A percentile compares a stretch with the other conserved stretches of the same genome.
Conservation (phyloP, 1,140 invertebrate genomes). For the Epicauta chinensis region DNA sequence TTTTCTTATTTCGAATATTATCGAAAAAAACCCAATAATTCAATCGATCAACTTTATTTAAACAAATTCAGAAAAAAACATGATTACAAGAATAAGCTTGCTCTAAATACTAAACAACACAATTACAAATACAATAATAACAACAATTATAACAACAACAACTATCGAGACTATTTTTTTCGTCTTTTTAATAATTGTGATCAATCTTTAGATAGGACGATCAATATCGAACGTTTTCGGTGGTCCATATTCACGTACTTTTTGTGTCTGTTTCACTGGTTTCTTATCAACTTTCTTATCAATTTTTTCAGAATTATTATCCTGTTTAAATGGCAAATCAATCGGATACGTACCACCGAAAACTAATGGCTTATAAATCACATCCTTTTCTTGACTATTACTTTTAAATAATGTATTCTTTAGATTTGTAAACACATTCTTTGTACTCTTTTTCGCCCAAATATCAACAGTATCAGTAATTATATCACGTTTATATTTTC, state of each 20-base stretch:
- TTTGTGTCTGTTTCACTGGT: conserved; percentile 15
- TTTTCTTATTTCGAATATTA: no score
- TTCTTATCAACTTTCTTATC: conserved; percentile 15
- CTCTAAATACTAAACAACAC: no score
- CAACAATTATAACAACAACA: not conserved
- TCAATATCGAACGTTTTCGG: conserved; percentile 59
- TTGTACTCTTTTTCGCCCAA: conserved; percentile 44
- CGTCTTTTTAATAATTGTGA: no score
- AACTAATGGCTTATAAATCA: conserved; percentile 56
- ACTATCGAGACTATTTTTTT: no score
- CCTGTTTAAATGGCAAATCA: conserved; percentile 51
- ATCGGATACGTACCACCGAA: conserved; percentile 79
- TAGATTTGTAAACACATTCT: conserved; percentile 37
- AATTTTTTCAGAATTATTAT: conserved; percentile 2
- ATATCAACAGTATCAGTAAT: conserved; percentile 57
- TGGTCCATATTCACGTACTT: conserved; percentile 42
- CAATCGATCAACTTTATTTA: no score
- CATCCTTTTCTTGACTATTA: conserved; percentile 23
- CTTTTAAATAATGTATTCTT: conserved; percentile 38
- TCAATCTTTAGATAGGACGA: conserved; percentile 44
- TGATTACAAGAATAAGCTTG: no score
- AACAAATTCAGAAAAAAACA: no score
- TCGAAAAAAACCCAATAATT: no score
- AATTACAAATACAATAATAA: no score
- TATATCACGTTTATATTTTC: conserved; percentile 45